These are phyloP conservation scores for Sinocyclocheilus maitianheensis DNA, from an alignment of 2,113 vertebrate species.

Conservation along the genomic window DNA sequence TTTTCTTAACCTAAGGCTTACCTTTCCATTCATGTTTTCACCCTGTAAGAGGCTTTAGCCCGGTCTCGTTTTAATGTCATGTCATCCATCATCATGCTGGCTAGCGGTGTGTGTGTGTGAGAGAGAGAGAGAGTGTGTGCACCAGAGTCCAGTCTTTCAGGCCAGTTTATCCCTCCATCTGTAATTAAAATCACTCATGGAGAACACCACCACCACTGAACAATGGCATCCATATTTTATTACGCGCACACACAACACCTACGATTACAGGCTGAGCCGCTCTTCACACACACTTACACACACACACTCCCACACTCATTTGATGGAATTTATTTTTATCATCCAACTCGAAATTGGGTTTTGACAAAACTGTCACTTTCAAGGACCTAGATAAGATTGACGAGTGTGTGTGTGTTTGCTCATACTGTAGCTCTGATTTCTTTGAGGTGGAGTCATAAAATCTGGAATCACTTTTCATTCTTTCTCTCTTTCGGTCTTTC, in stretches of 20 bases:
- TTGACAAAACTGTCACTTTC: slow-evolving; percentile 54
- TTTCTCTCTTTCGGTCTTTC: neutral
- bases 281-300: slow-evolving; percentile 30
- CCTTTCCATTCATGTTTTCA: neutral
- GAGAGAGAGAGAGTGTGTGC: neutral
- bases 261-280: slow-evolving; percentile 16
- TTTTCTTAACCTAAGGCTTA: neutral
- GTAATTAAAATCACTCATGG: slow-evolving; percentile 62
- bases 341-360: slow-evolving; percentile 42
- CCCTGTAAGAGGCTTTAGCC: slow-evolving; percentile 5
- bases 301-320: slow-evolving; percentile 17
- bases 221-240: slow-evolving; percentile 57
- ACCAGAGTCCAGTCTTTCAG: slow-evolving; percentile 24
- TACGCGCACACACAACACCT: slow-evolving; percentile 25
- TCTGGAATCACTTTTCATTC: slow-evolving; percentile 21
- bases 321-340: slow-evolving; percentile 42
- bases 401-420: slow-evolving; percentile 1
- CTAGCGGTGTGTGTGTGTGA: neutral
- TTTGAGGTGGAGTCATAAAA: slow-evolving; percentile 26
- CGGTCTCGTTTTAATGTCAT: slow-evolving; percentile 25
- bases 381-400: slow-evolving; percentile 48
- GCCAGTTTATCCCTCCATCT: slow-evolving; percentile 53
- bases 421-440: neutral
- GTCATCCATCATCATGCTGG: slow-evolving; percentile 43
- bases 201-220: slow-evolving; percentile 50